Conservation (phyloP, 1,140 invertebrate species). For the Drosophila kikkawai region DNA sequence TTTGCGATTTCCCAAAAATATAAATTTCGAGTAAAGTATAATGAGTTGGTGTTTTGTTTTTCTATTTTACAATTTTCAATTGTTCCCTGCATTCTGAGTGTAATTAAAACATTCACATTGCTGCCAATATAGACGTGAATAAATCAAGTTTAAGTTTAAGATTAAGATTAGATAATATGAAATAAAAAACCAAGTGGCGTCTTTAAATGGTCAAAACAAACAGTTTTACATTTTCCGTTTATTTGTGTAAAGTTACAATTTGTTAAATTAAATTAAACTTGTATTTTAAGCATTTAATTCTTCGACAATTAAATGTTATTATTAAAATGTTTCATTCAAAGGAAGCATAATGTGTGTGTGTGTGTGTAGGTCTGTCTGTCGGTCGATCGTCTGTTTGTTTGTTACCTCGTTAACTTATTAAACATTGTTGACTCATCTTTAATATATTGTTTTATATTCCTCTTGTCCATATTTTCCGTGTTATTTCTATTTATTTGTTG, state of each 20-base stretch:
- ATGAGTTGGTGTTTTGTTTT: slow-evolving; percentile 40
- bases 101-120: slow-evolving; percentile 58
- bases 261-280: slow-evolving; percentile 69
- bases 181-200: slow-evolving; percentile 52
- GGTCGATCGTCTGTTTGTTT: slow-evolving; percentile 31
- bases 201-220: slow-evolving; percentile 57
- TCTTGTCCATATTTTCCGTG: slow-evolving; percentile 8
- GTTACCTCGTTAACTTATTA: slow-evolving; percentile 47
- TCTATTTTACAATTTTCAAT: slow-evolving; percentile 77
- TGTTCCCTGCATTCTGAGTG: slow-evolving; percentile 81
- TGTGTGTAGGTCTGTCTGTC: slow-evolving; percentile 33
- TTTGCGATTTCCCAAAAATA: slow-evolving; percentile 24
- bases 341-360: slow-evolving; percentile 77
- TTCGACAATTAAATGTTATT: slow-evolving; percentile 66
- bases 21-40: slow-evolving; percentile 27
- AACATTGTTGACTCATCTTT: slow-evolving; percentile 65
- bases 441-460: slow-evolving; percentile 37
- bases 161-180: slow-evolving; percentile 17
- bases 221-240: slow-evolving; percentile 66
- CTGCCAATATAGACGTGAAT: slow-evolving; percentile 40
- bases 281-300: slow-evolving; percentile 63
- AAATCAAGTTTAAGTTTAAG: slow-evolving; percentile 19
- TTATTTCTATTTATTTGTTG: slow-evolving; percentile 25
- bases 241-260: slow-evolving; percentile 74
- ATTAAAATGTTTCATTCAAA: slow-evolving; percentile 82